A percentile compares a stretch with the other conserved stretches of the same genome.
These are phyloP conservation scores for Piprites chloris DNA, from an alignment of 2,113 vertebrate genomes.

Conservation along the genomic window DNA sequence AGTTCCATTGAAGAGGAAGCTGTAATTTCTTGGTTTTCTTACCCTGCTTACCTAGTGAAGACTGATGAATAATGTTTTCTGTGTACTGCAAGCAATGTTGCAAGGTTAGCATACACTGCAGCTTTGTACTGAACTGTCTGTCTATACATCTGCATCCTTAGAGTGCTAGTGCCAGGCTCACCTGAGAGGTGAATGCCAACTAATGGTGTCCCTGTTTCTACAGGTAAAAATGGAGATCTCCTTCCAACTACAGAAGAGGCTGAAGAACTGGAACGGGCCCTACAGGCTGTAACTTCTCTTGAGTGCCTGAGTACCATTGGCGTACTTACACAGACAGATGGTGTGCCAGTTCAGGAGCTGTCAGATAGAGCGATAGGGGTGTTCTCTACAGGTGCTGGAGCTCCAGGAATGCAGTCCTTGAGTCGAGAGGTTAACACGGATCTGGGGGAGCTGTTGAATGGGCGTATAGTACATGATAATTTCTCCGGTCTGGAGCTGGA, in stretches of 20 bases:
- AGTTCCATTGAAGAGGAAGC: neutral
- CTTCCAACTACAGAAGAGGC: conserved; percentile 97
- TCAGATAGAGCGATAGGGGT: conserved; percentile 87
- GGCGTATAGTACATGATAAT: conserved; percentile 88
- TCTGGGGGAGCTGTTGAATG: conserved; percentile 90
- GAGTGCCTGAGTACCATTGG: conserved; percentile 97
- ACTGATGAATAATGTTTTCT: neutral
- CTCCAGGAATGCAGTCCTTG: conserved; percentile 83
- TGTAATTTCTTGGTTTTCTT: neutral
- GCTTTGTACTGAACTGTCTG: neutral
- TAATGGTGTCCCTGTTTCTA: conserved; percentile 24
- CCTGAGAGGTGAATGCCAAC: neutral
- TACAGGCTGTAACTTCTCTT: conserved; percentile 95
- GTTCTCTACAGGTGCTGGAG: conserved; percentile 84
- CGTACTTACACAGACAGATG: conserved; percentile 87
- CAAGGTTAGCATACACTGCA: neutral
- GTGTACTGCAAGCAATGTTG: neutral
- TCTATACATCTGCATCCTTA: neutral
- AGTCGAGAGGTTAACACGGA: conserved; percentile 81
- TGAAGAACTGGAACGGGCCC: conserved; percentile 93
- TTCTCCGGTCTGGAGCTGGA: conserved; percentile 94
- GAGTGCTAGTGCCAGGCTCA: neutral
- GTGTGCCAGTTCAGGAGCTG: conserved; percentile 82
- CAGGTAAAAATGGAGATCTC: conserved; percentile 97
- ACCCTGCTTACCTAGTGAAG: neutral